Evolutionary conservation across 2,113 vertebrate genomes (phyloP).

Genomic region (Riparia riparia): DNA sequence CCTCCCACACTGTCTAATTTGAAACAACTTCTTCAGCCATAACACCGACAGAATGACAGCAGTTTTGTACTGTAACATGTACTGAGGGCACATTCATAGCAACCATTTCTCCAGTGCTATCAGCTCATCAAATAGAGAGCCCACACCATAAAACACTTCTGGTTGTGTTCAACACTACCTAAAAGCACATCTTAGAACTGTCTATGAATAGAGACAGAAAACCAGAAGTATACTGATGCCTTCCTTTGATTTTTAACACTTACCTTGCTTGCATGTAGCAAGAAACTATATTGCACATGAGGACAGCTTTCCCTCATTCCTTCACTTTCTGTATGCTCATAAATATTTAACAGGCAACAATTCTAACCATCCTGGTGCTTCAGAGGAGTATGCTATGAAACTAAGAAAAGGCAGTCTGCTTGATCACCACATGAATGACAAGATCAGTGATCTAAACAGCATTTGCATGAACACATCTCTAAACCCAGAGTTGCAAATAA

Average conservation of each 20-base stretch:
- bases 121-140: neutral
- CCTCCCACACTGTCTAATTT: neutral
- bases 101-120: neutral
- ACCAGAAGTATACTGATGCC: rapidly evolving
- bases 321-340: neutral
- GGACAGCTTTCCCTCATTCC: neutral
- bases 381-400: neutral
- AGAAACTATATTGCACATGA: neutral
- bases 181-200: neutral
- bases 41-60: neutral
- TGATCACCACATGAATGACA: neutral
- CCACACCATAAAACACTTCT: neutral
- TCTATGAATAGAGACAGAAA: neutral
- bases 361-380: neutral
- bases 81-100: neutral
- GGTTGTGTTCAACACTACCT: neutral
- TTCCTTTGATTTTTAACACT: neutral
- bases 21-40: neutral
- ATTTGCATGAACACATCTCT: neutral
- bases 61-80: neutral
- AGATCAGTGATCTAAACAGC: neutral
- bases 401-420: neutral
- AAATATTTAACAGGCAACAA: neutral
- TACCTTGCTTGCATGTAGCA: neutral
- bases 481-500: neutral